phyloP scores from a whole-genome alignment of 1,140 invertebrate species.

The Wasmannia auropunctata region DNA sequence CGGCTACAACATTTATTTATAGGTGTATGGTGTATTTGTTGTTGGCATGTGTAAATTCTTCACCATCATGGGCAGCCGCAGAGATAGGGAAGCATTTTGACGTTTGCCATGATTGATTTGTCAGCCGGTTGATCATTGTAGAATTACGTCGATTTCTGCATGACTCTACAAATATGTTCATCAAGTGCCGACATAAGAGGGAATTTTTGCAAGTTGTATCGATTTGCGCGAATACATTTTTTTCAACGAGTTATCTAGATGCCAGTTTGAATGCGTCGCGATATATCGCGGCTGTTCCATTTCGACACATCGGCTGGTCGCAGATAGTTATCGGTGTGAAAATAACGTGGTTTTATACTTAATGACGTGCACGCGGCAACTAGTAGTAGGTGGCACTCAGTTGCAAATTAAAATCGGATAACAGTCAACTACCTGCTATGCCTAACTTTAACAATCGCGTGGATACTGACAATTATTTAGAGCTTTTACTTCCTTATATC shows the following conservation, averaged over 20 bases:
- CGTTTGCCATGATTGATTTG: conserved; percentile 16
- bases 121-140: neutral
- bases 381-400: neutral
- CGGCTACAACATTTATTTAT: conserved; percentile 79
- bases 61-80: neutral
- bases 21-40: conserved; percentile 76
- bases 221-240: conserved; percentile 24
- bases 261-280: conserved; percentile 32
- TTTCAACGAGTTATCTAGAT: conserved; percentile 43
- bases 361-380: conserved; percentile 32
- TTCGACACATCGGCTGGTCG: conserved; percentile 21
- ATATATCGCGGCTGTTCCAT: conserved; percentile 33
- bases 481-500: neutral
- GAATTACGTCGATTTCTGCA: neutral
- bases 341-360: conserved; percentile 56
- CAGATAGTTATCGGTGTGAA: conserved; percentile 65
- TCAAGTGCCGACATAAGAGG: conserved; percentile 6
- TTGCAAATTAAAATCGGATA: conserved; percentile 58
- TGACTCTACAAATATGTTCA: conserved; percentile 27
- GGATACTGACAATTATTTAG: conserved; percentile 34
- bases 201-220: neutral
- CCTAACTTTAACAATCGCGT: conserved; percentile 53
- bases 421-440: conserved; percentile 48
- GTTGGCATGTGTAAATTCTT: conserved; percentile 78
- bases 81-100: conserved; percentile 5